A percentile compares a stretch with the other conserved stretches of the same genome.
Conservation (phyloP, 2,113 vertebrate species). For the Carollia perspicillata region DNA sequence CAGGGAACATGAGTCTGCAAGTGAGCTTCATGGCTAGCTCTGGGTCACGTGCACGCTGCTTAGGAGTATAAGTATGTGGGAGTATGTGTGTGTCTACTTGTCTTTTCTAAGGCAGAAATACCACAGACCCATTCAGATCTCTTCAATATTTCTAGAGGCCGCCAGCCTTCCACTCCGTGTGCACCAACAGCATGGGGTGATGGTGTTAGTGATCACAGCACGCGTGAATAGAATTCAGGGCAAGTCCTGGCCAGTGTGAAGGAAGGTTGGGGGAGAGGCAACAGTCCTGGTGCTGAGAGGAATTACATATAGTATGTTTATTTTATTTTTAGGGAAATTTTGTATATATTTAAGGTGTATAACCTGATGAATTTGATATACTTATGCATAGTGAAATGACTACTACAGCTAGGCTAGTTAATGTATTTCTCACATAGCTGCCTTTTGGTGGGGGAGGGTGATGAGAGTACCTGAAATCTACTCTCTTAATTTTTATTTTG, state of each 20-base stretch:
- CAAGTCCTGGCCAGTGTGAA: neutral
- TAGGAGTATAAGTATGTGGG: neutral
- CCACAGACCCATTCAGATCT: neutral
- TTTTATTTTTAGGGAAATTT: neutral
- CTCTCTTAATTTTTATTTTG: neutral
- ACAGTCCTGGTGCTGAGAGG: neutral
- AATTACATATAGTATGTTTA: neutral
- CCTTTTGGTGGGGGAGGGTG: too few species aligned
- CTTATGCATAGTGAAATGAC: too few species aligned
- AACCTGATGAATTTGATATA: neutral
- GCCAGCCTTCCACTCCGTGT: neutral
- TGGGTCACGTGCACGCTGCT: neutral
- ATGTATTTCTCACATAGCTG: neutral
- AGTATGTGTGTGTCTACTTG: neutral
- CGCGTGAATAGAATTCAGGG: neutral
- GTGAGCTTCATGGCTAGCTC: neutral
- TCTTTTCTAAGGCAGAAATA: neutral
- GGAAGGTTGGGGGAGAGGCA: neutral
- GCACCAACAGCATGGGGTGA: neutral
- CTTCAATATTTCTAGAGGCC: neutral
- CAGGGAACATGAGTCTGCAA: neutral
- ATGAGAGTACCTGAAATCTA: neutral
- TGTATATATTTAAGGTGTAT: neutral
- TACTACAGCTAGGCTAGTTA: neutral
- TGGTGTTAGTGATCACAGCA: accelerated